Evolutionary conservation across 1,140 invertebrate genomes (phyloP).

Genomic region (Habropoda laboriosa): DNA sequence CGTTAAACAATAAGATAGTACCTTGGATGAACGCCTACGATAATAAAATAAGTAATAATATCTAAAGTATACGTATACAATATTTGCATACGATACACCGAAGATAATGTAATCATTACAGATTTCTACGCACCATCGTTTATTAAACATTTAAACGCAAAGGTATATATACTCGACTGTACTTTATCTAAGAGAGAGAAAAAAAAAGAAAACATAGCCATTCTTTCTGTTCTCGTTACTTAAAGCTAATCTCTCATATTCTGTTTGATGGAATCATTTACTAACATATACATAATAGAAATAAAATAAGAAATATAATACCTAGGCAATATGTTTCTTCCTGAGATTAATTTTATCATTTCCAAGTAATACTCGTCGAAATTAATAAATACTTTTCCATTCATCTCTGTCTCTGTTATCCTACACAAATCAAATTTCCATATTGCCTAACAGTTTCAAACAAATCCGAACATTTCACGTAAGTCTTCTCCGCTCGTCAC

Average conservation of each 20-base stretch:
- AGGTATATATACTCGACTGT: neutral
- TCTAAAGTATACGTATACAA: neutral
- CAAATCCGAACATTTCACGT: neutral
- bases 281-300: neutral
- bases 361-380: neutral
- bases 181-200: constrained; percentile 14
- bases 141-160: constrained; percentile 28
- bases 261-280: neutral
- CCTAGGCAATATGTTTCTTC: neutral
- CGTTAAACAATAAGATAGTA: constrained; percentile 14
- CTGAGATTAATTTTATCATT: neutral
- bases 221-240: neutral
- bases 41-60: constrained; percentile 3
- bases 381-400: neutral
- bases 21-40: neutral
- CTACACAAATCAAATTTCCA: neutral
- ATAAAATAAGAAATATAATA: neutral
- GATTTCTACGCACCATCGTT: neutral
- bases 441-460: neutral
- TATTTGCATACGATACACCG: neutral
- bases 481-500: neutral
- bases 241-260: constrained; percentile 17
- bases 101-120: constrained; percentile 4
- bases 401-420: neutral
- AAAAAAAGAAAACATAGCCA: constrained; percentile 44